Conservation (phyloP, 2,797 vertebrate species). For the Pteropus rufus region DNA sequence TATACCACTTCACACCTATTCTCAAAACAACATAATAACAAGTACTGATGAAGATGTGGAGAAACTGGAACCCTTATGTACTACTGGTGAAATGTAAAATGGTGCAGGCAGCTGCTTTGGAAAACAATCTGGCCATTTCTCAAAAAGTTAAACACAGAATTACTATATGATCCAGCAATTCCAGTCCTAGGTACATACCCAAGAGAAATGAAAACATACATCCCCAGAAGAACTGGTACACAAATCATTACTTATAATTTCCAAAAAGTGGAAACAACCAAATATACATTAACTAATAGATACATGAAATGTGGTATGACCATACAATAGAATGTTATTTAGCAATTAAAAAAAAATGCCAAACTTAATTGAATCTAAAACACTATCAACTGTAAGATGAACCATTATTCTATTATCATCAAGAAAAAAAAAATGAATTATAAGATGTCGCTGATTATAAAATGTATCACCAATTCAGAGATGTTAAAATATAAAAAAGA, state of each 20-base stretch:
- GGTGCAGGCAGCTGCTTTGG: not conserved
- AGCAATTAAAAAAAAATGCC: not conserved
- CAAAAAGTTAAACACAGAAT: not conserved
- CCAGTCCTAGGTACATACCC: not conserved
- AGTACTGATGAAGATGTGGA: not conserved
- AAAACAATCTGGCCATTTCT: not conserved
- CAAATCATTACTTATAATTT: not conserved
- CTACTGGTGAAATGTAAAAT: not conserved
- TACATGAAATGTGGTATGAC: not conserved
- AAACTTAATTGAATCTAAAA: not conserved
- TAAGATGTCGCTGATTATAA: not conserved
- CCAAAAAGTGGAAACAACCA: not conserved
- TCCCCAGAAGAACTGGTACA: not conserved
- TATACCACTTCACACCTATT: not conserved
- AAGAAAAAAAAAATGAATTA: not conserved
- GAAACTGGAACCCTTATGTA: not conserved
- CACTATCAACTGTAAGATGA: not conserved
- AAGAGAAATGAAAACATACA: not conserved
- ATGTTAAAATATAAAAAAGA: not conserved
- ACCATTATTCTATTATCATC: not conserved
- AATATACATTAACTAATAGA: not conserved
- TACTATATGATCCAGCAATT: not conserved
- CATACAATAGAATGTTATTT: not conserved
- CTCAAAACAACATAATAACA: not conserved
- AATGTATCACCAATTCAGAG: not conserved